Conservation (phyloP, 2,888 invertebrate genomes). For the Drosophila infuscata region DNA sequence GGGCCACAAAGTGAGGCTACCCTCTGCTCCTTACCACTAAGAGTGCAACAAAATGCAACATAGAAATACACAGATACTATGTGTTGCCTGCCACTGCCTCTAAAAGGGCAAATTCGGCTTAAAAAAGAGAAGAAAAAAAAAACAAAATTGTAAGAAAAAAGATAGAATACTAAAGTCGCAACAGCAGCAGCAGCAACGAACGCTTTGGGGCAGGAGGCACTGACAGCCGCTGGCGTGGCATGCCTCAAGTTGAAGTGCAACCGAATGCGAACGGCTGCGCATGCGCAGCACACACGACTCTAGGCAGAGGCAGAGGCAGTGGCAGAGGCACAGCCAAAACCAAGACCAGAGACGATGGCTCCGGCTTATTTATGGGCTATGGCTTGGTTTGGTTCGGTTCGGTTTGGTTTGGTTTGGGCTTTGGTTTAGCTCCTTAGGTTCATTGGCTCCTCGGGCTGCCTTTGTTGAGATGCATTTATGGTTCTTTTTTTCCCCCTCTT, state of each 20-base stretch:
- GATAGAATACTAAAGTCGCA: slow-evolving; percentile 32
- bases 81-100: slow-evolving; percentile 34
- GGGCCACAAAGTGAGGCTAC: neutral
- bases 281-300: slow-evolving; percentile 69
- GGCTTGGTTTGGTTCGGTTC: slow-evolving; percentile 59
- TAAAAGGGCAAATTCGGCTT: slow-evolving; percentile 53
- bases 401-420: slow-evolving; percentile 57
- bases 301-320: slow-evolving; percentile 4
- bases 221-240: slow-evolving; percentile 58
- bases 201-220: slow-evolving; percentile 25
- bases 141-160: slow-evolving; percentile 29
- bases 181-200: slow-evolving; percentile 22
- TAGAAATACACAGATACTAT: slow-evolving; percentile 46
- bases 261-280: slow-evolving; percentile 68
- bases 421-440: slow-evolving; percentile 72
- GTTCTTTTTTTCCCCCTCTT: slow-evolving; percentile 42
- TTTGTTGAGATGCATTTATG: slow-evolving; percentile 79
- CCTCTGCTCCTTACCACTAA: slow-evolving; percentile 6
- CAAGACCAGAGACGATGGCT: slow-evolving; percentile 11
- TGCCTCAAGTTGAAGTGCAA: slow-evolving; percentile 76
- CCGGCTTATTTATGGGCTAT: slow-evolving; percentile 75
- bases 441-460: slow-evolving; percentile 72
- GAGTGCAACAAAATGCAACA: slow-evolving; percentile 51
- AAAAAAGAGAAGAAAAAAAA: neutral
- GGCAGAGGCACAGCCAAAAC: neutral